Percentiles rank a stretch among this genome's conserved stretches.
Conservation (phyloP, 2,113 vertebrate genomes). For the Mohoua ochrocephala region DNA sequence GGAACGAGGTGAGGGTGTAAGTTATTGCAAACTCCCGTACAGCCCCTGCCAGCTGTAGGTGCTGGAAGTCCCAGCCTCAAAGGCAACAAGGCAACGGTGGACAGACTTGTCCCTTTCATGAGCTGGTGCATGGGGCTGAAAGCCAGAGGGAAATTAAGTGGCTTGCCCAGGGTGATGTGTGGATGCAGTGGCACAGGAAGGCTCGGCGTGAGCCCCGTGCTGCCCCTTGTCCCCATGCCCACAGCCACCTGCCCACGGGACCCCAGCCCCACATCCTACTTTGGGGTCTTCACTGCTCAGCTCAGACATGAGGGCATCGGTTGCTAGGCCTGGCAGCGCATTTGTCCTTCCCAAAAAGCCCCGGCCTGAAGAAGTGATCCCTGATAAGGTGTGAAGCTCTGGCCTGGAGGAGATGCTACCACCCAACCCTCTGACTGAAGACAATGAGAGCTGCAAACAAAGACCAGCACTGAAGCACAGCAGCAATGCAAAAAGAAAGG, state of each 20-base stretch:
- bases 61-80: background rate
- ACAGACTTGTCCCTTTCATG: background rate
- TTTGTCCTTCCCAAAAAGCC: background rate
- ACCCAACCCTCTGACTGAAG: background rate
- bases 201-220: fast-evolving
- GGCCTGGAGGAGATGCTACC: background rate
- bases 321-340: background rate
- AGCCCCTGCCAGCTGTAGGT: background rate
- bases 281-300: background rate
- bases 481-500: background rate
- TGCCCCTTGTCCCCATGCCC: background rate
- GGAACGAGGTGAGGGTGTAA: background rate
- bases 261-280: background rate
- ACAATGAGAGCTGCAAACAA: slow-evolving; percentile 21
- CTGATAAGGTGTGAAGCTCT: background rate
- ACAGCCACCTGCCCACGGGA: background rate
- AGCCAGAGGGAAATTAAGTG: background rate
- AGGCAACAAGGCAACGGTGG: fast-evolving
- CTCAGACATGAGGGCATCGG: background rate
- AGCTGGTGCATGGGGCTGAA: background rate
- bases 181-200: background rate
- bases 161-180: background rate
- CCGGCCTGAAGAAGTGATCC: background rate
- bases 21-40: fast-evolving
- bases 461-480: background rate